Conservation (phyloP, 2,888 invertebrate species). For the Synanthedon andrenaeformis region DNA sequence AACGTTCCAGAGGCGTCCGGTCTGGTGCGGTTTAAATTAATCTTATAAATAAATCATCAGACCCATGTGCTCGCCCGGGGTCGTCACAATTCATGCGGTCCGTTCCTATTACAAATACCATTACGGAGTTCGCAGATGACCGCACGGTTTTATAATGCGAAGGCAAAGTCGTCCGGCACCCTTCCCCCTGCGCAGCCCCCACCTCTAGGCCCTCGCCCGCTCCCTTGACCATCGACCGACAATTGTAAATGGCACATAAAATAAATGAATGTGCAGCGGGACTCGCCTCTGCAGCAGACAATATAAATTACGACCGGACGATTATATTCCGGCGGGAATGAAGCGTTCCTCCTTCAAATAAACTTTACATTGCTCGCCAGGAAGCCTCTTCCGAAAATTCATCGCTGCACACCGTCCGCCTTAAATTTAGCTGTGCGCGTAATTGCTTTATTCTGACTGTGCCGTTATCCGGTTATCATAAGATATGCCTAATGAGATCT, state of each 20-base stretch:
- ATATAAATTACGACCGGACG: slow-evolving; percentile 72
- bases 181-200: slow-evolving; percentile 25
- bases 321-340: slow-evolving; percentile 71
- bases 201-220: slow-evolving; percentile 35
- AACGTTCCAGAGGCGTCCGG: slow-evolving; percentile 10
- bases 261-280: slow-evolving; percentile 72
- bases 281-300: slow-evolving; percentile 72
- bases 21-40: slow-evolving; percentile 30
- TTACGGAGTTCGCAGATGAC: slow-evolving; percentile 69
- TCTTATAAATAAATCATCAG: slow-evolving; percentile 56
- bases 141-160: slow-evolving; percentile 71
- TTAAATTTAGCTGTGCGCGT: slow-evolving; percentile 45
- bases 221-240: slow-evolving; percentile 73
- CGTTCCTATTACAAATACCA: slow-evolving; percentile 64
- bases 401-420: slow-evolving; percentile 19
- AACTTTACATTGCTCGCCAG: slow-evolving; percentile 29
- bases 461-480: slow-evolving; percentile 37
- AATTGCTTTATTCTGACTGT: slow-evolving; percentile 30
- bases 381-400: slow-evolving; percentile 27
- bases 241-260: slow-evolving; percentile 74
- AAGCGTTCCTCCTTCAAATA: slow-evolving; percentile 65
- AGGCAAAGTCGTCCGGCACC: slow-evolving; percentile 48
- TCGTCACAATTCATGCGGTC: slow-evolving; percentile 54
- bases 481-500: slow-evolving; percentile 1
- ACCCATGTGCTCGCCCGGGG: slow-evolving; percentile 43